Evolutionary conservation across 2,797 vertebrate species (phyloP), one percentile per base, ranked within the genome.

Genomic region (Sciurus vulgaris): DNA sequence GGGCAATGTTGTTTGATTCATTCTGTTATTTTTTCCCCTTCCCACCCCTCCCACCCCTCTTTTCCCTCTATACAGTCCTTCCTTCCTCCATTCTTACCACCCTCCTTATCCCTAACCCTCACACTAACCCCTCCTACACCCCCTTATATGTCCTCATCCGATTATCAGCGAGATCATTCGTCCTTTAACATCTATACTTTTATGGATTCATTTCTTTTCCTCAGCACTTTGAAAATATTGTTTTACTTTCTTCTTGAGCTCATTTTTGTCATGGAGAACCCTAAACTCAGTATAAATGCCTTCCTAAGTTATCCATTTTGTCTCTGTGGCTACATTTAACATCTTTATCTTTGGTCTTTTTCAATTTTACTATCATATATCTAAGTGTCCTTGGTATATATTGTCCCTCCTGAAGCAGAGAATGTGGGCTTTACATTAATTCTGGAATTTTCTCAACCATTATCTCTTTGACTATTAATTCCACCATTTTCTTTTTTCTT

Each of bases 381-480:
- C 59, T 86, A 86, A 73, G 8, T 85, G 17, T 92, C 17, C 14
- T 77, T 91, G 9, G 14, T 18, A 49, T 93, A 63, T 2, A 26
- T 5, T 59, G 33, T 61, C 47, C 10, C 91, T 91, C 30, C n/a
- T 35, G 41, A 91, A 51, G 44, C 5, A 91, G 69, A 94, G 22
- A 1, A 47, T 85, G 3, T 4, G 33, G 81, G 17, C n/a, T 17
- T 88, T 96, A 84, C 5, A 59, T 76, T 88, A 84, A 73, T 73
- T 92, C 26, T 89, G 22, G n/a, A 92, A 87, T 47, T 20, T 47
- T 92, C 26, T 86, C 8, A 74, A 18, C 14, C 2, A 33, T 89
- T 89, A 77, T 83, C 13, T 93, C 51, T 78, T 82, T 83, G 38
- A 81, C 10, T 86, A 91, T 91, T 94, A 13, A 22, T 69, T 88